Conservation (phyloP, 1,140 invertebrate species). For the Sycophila sp. region DNA sequence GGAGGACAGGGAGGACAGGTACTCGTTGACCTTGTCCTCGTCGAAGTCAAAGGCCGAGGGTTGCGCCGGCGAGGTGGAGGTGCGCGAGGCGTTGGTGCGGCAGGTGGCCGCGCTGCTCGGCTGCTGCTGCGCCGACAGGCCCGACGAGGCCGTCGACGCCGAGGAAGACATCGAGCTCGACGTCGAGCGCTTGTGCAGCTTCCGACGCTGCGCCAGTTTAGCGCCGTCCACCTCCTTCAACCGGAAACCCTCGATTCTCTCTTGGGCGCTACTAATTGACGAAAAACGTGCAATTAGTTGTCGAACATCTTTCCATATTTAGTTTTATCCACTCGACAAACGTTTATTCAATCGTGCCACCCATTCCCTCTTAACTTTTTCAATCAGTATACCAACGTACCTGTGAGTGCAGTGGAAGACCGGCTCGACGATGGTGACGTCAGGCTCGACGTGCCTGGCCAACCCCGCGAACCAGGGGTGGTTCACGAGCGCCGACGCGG, state of each 20-base stretch:
- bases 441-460: neutral
- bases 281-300: neutral
- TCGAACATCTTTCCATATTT: too few relatives aligned
- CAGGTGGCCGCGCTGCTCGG: slow-evolving; percentile 42
- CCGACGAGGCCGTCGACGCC: slow-evolving; percentile 57
- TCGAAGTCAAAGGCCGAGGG: slow-evolving; percentile 67
- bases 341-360: too few relatives aligned
- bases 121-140: slow-evolving; percentile 44
- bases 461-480: slow-evolving; percentile 70
- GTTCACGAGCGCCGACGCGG: slow-evolving; percentile 72
- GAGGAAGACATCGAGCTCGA: slow-evolving; percentile 64
- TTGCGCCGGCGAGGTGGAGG: slow-evolving; percentile 45
- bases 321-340: too few relatives aligned
- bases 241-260: slow-evolving; percentile 77
- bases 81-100: slow-evolving; percentile 42
- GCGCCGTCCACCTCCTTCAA: slow-evolving; percentile 73
- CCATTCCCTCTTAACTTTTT: too few relatives aligned
- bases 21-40: slow-evolving; percentile 68
- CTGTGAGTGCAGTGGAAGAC: neutral
- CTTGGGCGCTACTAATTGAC: slow-evolving; percentile 69
- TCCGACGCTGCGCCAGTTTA: slow-evolving; percentile 76
- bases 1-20: slow-evolving; percentile 66
- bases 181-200: slow-evolving; percentile 73
- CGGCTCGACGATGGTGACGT: neutral
- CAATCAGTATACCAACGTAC: too few relatives aligned